These are phyloP conservation scores for Willisornis vidua DNA, from an alignment of 2,113 vertebrate genomes.

Conservation along the genomic window DNA sequence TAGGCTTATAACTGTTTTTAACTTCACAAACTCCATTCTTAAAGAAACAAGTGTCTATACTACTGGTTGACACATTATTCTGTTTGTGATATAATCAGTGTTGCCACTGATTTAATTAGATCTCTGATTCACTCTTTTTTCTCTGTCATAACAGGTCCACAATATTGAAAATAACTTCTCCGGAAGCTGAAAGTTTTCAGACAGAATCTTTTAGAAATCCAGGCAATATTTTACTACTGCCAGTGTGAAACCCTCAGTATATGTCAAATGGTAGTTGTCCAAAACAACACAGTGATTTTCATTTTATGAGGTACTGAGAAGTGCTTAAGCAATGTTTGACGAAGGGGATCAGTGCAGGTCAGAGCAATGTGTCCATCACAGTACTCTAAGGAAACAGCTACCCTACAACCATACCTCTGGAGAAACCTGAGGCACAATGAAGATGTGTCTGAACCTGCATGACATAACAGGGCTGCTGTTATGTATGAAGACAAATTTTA, in stretches of 20 bases:
- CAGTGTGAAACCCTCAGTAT: background rate
- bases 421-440: background rate
- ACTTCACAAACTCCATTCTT: background rate
- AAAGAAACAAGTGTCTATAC: background rate
- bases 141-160: background rate
- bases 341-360: fast-evolving
- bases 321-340: background rate
- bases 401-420: background rate
- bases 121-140: background rate
- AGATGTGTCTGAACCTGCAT: background rate
- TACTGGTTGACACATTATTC: background rate
- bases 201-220: background rate
- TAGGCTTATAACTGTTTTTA: background rate
- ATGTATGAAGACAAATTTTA: background rate
- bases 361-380: background rate
- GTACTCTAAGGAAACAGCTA: background rate
- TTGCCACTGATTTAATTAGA: background rate
- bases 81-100: background rate
- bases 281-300: background rate
- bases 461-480: background rate
- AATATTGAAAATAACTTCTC: background rate
- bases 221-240: background rate
- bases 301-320: background rate
- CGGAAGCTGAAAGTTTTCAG: background rate
- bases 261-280: background rate